These are phyloP conservation scores for Odontomyia ornata DNA, from an alignment of 2,888 invertebrate species.

Conservation along the genomic window DNA sequence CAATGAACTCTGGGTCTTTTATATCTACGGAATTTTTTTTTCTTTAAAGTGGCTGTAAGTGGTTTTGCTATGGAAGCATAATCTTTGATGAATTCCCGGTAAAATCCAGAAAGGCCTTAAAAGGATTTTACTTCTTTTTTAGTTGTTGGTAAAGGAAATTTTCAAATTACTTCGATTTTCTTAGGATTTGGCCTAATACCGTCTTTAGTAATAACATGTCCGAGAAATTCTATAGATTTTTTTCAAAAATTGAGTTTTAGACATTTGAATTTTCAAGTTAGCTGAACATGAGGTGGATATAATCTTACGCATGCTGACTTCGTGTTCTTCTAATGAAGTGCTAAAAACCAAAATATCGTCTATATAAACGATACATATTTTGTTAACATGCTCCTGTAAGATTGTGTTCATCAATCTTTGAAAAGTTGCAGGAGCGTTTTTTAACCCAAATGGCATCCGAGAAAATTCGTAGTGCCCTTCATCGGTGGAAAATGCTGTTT, in stretches of 20 bases:
- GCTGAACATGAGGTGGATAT: neutral
- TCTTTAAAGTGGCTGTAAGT: neutral
- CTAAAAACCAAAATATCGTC: conserved; percentile 6
- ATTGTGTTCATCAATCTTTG: conserved; percentile 28
- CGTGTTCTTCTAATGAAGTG: neutral
- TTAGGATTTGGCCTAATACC: conserved; percentile 39
- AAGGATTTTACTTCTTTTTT: conserved; percentile 52
- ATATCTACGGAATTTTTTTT: neutral
- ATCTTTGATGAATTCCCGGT: conserved; percentile 38
- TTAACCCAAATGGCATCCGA: conserved; percentile 6
- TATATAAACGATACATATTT: neutral
- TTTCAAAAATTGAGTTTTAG: conserved; percentile 57
- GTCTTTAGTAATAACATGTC: conserved; percentile 17
- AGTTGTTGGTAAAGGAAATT: conserved; percentile 47
- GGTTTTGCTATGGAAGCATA: neutral
- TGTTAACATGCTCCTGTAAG: conserved; percentile 4
- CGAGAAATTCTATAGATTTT: conserved; percentile 23
- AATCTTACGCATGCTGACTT: conserved; percentile 1
- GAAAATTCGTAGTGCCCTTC: conserved; percentile 11
- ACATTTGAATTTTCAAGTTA: conserved; percentile 17
- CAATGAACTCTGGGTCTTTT: neutral
- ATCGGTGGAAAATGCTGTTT: conserved; percentile 4
- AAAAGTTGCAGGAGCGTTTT: conserved; percentile 1
- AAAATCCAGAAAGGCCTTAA: conserved; percentile 51
- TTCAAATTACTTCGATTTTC: conserved; percentile 18